These are phyloP conservation scores for Epistrophe grossulariae DNA, from an alignment of 2,888 invertebrate genomes.

Conservation along the genomic window DNA sequence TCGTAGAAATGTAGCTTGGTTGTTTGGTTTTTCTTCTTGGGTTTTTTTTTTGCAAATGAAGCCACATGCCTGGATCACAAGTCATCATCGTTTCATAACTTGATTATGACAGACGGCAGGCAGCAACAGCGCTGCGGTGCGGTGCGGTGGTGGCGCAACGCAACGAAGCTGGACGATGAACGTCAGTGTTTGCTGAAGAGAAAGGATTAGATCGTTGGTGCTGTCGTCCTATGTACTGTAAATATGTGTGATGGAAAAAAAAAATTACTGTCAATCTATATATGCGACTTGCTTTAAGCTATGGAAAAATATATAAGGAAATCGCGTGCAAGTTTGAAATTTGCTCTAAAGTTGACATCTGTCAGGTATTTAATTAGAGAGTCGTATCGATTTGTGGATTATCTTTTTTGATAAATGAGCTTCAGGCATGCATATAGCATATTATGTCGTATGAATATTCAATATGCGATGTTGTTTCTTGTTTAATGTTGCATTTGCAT, in stretches of 20 bases:
- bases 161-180: slow-evolving; percentile 43
- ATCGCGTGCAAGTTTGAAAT: slow-evolving; percentile 43
- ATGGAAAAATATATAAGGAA: slow-evolving; percentile 5
- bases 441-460: background rate
- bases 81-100: slow-evolving; percentile 32
- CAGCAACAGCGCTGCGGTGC: background rate
- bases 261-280: slow-evolving; percentile 22
- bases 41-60: slow-evolving; percentile 19
- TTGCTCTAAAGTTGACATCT: slow-evolving; percentile 52
- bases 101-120: slow-evolving; percentile 55
- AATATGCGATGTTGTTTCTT: background rate
- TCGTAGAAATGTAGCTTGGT: slow-evolving; percentile 32
- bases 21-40: slow-evolving; percentile 7
- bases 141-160: no score
- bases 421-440: slow-evolving; percentile 8
- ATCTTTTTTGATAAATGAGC: slow-evolving; percentile 36
- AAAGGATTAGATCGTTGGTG: slow-evolving; percentile 44
- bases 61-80: slow-evolving; percentile 16
- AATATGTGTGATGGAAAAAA: slow-evolving; percentile 4
- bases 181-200: slow-evolving; percentile 20
- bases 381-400: slow-evolving; percentile 36
- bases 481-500: slow-evolving; percentile 14
- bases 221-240: background rate
- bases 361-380: slow-evolving; percentile 61
- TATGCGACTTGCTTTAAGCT: no score